Base-by-base conservation (phyloP, 2,888 invertebrate genomes). In the Aphodius granarius region DNA sequence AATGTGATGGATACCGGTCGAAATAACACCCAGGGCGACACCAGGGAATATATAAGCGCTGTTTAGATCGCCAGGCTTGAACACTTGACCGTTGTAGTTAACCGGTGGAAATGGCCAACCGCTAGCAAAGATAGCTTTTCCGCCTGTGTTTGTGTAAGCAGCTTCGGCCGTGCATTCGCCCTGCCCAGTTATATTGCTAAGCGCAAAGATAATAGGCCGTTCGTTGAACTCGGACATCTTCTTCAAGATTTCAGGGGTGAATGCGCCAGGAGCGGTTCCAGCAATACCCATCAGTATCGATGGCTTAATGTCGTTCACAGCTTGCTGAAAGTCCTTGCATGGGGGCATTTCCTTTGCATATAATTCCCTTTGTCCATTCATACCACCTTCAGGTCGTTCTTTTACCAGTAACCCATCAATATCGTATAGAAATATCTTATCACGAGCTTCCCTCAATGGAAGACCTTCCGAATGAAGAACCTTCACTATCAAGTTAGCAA, bases 31-130 rank as follows among this genome's bases (percentile, higher is more conserved):
- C 18, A 99, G 91, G 13, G 97, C 98, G 74, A 98, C 90, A 4
- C 99, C 99, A 0, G 99, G 99, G 90, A 97, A 98, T 83, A 98
- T 97, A 87, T 98, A 98, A 0, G 98, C 95, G 87, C 98, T 98
- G 88, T 98, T 98, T 71, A 82, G 82, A 86, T 99, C 99, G 0
- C 99, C 99, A 0, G 99, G 96, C 80, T 92, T 90, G 88, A 90
- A 97, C 3, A 92, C 93, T 86, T 94, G 94, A 19, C 95, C 97
- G 74, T 93, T 91, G 82, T 92, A 90, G 15, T 91, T 89, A 2
- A 97, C 96, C 2, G 95, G 93, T 16, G 94, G 94, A 89, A 99
- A 99, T 0, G 99, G 99, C 22, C 97, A 98, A 5, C 99, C 99
- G 21, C 97, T 97, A 0, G 97, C 95, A 89, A 97, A 99, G 75